Evolutionary conservation across 2,113 vertebrate species (phyloP), one percentile per base, ranked within the genome.

Genomic region (Patagioenas fasciata): DNA sequence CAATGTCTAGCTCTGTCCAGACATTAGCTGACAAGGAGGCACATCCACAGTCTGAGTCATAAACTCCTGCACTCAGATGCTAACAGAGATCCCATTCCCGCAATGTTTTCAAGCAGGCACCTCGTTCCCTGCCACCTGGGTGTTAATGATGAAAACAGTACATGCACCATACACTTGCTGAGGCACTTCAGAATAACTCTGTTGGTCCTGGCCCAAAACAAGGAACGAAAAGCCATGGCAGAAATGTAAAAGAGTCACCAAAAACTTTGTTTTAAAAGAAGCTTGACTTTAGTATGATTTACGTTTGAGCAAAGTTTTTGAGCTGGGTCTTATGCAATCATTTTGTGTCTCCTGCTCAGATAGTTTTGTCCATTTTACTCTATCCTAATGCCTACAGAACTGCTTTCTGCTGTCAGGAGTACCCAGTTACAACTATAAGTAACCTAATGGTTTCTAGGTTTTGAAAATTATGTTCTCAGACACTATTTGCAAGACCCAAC

Each of bases 91-190:
- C 36, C 77, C 53, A 9, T 89, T 83, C 72, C 72, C 6, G 16
- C 64, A 83, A 51, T 86, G 10, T 93, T 93, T 96, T 88, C 92
- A 94, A 94, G 89, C 83, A 57, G 56, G 51, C 11, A 0, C 40
- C 74, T 53, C 5, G 0, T 44, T 93, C 85, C 51, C 42, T 84
- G 65, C 38, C 0, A 5, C 80, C 64, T 78, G 80, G 36, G 29
- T 86, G 48, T 56, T 94, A 95, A 90, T 83, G 82, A 95, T 88
- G 91, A 85, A 91, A 96, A 91, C 88, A 94, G 69, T 65, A 74
- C 51, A 88, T 6, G 1, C 38, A 80, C 75, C 85, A 80, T 85
- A 85, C 90, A 85, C 75, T 73, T 94, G 64, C 54, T 67, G 82
- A 74, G 64, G 26, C 38, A 47, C 23, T 78, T 88, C 64, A 60